A percentile compares a stretch with the other conserved stretches of the same genome.
phyloP scores from a whole-genome alignment of 2,888 invertebrate species.

The Enchytraeus crypticus region DNA sequence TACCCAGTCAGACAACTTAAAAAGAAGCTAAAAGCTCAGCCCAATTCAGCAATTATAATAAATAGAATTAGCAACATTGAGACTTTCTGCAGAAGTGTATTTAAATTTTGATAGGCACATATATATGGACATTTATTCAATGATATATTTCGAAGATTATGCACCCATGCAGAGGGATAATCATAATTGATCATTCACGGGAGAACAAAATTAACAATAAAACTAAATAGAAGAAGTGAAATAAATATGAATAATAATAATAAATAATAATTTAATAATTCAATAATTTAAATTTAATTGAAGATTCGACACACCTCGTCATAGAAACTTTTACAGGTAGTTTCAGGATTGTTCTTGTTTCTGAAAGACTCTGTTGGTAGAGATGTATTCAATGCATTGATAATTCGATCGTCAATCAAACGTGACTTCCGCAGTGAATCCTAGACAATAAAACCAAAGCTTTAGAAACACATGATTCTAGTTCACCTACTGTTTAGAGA shows the following conservation, averaged over 20 bases:
- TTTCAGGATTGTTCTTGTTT: background rate
- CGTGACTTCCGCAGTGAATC: slow-evolving; percentile 5
- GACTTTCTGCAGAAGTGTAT: too few species aligned
- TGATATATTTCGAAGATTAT: background rate
- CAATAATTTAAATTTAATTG: background rate
- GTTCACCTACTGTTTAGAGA: too few species aligned
- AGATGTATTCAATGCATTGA: slow-evolving; percentile 13
- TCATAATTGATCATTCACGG: too few species aligned
- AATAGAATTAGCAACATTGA: too few species aligned
- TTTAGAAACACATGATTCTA: too few species aligned
- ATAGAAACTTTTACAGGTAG: slow-evolving; percentile 10
- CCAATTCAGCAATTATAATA: too few species aligned
- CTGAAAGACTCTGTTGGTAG: slow-evolving; percentile 16
- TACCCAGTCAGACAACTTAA: too few species aligned
- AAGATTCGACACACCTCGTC: slow-evolving; percentile 5
- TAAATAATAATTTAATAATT: background rate
- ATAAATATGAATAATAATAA: background rate
- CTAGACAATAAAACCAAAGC: background rate
- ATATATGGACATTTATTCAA: background rate
- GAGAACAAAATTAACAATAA: background rate
- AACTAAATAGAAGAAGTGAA: background rate
- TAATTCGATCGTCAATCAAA: slow-evolving; percentile 11
- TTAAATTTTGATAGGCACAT: too few species aligned
- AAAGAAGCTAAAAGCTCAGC: too few species aligned
- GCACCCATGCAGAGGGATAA: too few species aligned